Evolutionary conservation across 2,888 invertebrate species (phyloP).

Genomic region (Itoplectis maculator): DNA sequence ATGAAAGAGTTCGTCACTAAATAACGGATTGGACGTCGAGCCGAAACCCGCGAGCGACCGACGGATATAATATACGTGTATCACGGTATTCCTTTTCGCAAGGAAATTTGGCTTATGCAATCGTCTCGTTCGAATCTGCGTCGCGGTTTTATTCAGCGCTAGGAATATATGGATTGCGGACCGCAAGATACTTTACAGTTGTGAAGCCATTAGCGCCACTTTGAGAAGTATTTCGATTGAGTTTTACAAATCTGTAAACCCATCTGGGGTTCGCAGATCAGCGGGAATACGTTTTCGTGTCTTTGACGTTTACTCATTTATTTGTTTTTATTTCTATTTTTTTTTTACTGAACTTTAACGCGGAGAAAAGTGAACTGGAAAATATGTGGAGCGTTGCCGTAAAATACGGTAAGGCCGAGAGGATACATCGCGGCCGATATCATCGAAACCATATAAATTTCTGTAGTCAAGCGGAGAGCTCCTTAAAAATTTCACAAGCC

Average conservation of each 20-base stretch:
- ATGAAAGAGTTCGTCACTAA: slow-evolving; percentile 46
- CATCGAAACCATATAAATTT: slow-evolving; percentile 41
- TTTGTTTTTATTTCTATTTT: too few relatives aligned
- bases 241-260: background rate
- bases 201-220: background rate
- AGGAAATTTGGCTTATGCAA: slow-evolving; percentile 13
- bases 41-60: background rate
- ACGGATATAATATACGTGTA: background rate
- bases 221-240: background rate
- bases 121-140: background rate
- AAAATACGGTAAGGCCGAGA: background rate
- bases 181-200: background rate
- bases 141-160: background rate
- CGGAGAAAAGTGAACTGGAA: too few relatives aligned
- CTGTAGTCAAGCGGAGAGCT: background rate
- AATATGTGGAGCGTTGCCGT: too few relatives aligned
- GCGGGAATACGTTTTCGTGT: too few relatives aligned
- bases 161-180: background rate
- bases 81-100: background rate
- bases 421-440: background rate
- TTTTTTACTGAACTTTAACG: too few relatives aligned
- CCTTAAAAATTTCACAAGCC: slow-evolving; percentile 51
- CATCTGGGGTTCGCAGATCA: too few relatives aligned
- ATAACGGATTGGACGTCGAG: slow-evolving; percentile 25
- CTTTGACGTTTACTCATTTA: too few relatives aligned